Conservation (phyloP, 2,797 vertebrate species). For the Enteromius afrohamiltoni region DNA sequence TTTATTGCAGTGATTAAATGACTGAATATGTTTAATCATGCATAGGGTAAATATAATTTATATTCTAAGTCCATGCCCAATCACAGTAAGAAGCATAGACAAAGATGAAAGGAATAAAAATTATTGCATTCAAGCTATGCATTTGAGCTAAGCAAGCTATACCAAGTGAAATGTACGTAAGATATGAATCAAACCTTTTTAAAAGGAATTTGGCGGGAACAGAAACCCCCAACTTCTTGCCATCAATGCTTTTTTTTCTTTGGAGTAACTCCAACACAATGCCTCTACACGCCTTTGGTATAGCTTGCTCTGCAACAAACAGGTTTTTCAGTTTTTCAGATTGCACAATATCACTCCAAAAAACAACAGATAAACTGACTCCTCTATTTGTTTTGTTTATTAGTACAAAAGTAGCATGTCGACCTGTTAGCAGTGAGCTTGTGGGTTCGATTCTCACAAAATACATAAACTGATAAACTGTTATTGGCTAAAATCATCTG, state of each 20-base stretch:
- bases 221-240: background rate
- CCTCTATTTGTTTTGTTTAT: background rate
- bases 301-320: slow-evolving; percentile 30
- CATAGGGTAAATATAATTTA: background rate
- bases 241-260: background rate
- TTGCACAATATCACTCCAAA: slow-evolving; percentile 7
- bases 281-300: slow-evolving; percentile 35
- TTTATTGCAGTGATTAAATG: slow-evolving; percentile 4
- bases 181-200: background rate
- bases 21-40: background rate
- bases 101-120: background rate
- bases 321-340: slow-evolving; percentile 12
- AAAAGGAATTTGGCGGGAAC: slow-evolving; percentile 2
- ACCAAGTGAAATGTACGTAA: background rate
- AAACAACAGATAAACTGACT: slow-evolving; percentile 7
- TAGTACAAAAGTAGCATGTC: background rate
- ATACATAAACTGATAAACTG: background rate
- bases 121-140: background rate
- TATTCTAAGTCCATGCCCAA: background rate
- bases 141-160: background rate
- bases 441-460: background rate
- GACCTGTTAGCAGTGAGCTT: background rate
- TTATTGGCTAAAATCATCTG: background rate
- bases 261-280: slow-evolving; percentile 42
- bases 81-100: background rate